phyloP scores from a whole-genome alignment of 2,113 vertebrate genomes.

The Pampusana beccarii region DNA sequence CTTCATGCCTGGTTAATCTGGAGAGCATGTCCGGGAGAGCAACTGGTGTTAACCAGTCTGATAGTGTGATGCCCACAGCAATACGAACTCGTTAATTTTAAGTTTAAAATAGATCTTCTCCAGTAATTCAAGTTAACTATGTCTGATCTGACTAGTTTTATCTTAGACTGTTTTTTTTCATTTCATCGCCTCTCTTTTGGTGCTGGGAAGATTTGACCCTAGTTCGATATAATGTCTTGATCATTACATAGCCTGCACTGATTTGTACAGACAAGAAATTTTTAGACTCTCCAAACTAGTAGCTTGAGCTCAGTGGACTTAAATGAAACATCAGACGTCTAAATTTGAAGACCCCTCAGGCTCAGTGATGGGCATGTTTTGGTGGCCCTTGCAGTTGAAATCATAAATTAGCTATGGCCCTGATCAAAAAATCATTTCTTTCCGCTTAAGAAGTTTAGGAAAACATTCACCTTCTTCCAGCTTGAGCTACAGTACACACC shows the following conservation, averaged over 20 bases:
- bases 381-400: not conserved
- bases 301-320: not conserved
- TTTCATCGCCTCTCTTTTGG: not conserved
- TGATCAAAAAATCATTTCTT: not conserved
- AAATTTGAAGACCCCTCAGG: not conserved
- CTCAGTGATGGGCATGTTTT: not conserved
- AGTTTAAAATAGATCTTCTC: slow-evolving; percentile 69
- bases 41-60: slow-evolving; percentile 69
- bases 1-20: slow-evolving; percentile 63
- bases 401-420: not conserved
- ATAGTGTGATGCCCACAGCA: slow-evolving; percentile 40
- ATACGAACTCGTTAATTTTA: slow-evolving; percentile 59
- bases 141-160: slow-evolving; percentile 14
- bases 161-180: not conserved
- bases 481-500: not conserved
- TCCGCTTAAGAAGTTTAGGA: not conserved
- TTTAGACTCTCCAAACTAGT: not conserved
- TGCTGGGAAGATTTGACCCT: not conserved
- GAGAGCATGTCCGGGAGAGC: slow-evolving; percentile 50
- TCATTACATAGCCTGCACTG: not conserved
- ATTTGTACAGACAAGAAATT: not conserved
- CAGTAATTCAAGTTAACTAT: slow-evolving; percentile 44
- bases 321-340: not conserved
- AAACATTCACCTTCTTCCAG: not conserved
- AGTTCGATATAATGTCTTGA: not conserved